Conservation (phyloP, 2,797 vertebrate genomes). For the Crenichthys baileyi region DNA sequence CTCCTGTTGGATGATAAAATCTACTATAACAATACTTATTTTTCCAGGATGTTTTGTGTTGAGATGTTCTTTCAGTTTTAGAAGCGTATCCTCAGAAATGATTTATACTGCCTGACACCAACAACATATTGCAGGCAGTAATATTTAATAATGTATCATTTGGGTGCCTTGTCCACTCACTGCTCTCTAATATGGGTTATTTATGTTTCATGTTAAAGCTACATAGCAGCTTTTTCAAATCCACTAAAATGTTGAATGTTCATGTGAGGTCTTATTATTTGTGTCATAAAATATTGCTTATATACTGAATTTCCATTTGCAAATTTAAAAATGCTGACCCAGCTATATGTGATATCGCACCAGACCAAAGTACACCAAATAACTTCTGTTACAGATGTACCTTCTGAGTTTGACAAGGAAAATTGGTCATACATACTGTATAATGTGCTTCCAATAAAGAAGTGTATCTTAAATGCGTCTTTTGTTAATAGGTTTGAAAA, state of each 20-base stretch:
- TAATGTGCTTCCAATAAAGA: constrained; percentile 61
- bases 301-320: constrained; percentile 13
- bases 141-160: neutral
- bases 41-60: neutral
- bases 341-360: constrained; percentile 15
- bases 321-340: constrained; percentile 4
- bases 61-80: neutral
- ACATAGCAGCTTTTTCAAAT: constrained; percentile 27
- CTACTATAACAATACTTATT: neutral
- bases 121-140: constrained; percentile 1
- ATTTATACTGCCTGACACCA: neutral
- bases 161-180: neutral
- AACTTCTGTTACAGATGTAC: constrained; percentile 5
- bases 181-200: neutral
- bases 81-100: neutral
- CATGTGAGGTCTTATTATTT: constrained; percentile 13
- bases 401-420: constrained; percentile 9
- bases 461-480: neutral
- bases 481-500: neutral
- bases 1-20: neutral
- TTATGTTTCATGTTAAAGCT: neutral
- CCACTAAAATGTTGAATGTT: constrained; percentile 20
- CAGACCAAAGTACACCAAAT: neutral
- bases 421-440: constrained; percentile 29
- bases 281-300: constrained; percentile 9